A percentile compares a stretch with the other conserved stretches of the same genome.
Evolutionary conservation across 2,113 vertebrate species (phyloP).

Genomic region (Montifringilla adamsi): DNA sequence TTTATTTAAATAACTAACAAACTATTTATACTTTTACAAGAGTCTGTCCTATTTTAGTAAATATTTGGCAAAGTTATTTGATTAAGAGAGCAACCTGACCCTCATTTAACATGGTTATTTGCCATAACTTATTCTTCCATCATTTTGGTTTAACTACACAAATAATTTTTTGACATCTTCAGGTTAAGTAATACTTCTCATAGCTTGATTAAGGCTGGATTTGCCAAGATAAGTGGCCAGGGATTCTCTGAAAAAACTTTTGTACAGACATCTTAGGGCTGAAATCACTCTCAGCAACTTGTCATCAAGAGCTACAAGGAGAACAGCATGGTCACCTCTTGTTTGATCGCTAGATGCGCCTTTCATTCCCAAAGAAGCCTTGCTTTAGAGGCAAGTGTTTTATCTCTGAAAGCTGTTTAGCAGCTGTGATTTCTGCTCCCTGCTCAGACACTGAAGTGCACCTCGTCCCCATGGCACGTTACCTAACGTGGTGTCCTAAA

Average conservation of each 20-base stretch:
- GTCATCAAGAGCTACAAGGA: not conserved
- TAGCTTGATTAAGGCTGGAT: conserved; percentile 8
- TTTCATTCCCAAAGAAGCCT: not conserved
- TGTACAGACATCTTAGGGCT: not conserved
- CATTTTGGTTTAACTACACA: conserved; percentile 66
- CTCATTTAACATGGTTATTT: conserved; percentile 66
- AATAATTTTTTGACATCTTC: conserved; percentile 4
- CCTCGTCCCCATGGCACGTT: fast-evolving
- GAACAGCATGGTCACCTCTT: not conserved
- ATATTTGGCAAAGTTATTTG: conserved; percentile 78
- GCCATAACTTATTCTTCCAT: conserved; percentile 64
- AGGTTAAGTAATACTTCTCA: conserved; percentile 15
- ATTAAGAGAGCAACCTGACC: conserved; percentile 78
- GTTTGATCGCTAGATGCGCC: not conserved
- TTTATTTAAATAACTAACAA: conserved; percentile 83
- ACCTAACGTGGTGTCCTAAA: not conserved
- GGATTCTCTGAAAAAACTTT: conserved; percentile 4
- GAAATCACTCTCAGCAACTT: not conserved
- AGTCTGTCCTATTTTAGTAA: conserved; percentile 81
- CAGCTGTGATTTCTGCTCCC: not conserved
- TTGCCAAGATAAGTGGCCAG: not conserved
- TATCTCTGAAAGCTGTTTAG: not conserved
- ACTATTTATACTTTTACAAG: conserved; percentile 83
- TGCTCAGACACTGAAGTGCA: not conserved
- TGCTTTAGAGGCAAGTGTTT: not conserved